Evolutionary conservation across 2,888 invertebrate genomes (phyloP), one percentile per base, ranked within the genome.

Genomic region (Neoaliturus tenellus): DNA sequence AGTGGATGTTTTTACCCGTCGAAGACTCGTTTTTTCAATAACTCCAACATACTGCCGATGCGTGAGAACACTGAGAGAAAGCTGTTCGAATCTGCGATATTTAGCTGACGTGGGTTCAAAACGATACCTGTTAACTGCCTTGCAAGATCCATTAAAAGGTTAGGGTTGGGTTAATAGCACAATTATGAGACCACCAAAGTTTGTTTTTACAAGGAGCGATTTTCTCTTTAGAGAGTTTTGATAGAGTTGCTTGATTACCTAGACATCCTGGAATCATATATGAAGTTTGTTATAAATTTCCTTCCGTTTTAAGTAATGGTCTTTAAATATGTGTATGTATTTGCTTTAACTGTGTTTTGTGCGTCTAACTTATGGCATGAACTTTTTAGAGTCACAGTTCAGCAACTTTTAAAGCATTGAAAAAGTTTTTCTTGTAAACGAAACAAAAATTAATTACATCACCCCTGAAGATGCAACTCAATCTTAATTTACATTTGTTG

Each of bases 131-230:
- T 62, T 62, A 62, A 62, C 62, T 62, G 28, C 31, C 28, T 3
- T 62, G 28, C 17, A 25, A 3, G 17, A 5, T 25, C 55, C 62
- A 62, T 62, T 62, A 28, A 62, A 14, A 14, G 55, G 55, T 44
- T 44, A 44, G 44, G 10, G 44, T 44, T 14, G 44, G 51, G 51
- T 62, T 62, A 62, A 62, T 62, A 28, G 62, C 31, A 31, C 62
- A 62, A 62, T 62, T 62, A 62, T 28, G 17, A 62, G 62, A 62
- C 62, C 62, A 28, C 62, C 62, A 10, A 62, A 62, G 14, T 62
- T 62, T 31, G 62, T 62, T 62, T 20, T 28, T 14, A 12, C 31
- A 28, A 31, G 6, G 25, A 51, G 51, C 2, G 23, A 23, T 28
- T 62, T 62, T 28, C 28, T 28, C 62, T 62, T 62, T 14, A 8